Evolutionary conservation across 1,140 invertebrate species (phyloP).

Genomic region (Drosophila ercepeae): DNA sequence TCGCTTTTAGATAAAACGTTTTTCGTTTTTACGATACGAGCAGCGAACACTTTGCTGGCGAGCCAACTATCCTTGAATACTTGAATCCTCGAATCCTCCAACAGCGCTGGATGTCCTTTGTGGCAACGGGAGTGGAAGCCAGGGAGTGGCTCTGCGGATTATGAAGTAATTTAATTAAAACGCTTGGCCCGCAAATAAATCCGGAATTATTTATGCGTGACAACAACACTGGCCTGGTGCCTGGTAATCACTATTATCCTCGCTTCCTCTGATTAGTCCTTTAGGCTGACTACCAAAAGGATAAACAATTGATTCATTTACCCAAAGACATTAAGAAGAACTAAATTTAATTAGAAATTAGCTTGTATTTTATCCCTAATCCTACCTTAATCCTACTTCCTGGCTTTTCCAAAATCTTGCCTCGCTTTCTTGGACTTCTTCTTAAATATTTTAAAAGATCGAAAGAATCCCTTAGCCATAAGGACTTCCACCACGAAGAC

Average conservation of each 20-base stretch:
- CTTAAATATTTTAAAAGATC: neutral
- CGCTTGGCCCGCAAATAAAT: slow-evolving; percentile 51
- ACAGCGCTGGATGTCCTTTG: slow-evolving; percentile 29
- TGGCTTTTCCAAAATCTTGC: too few species aligned
- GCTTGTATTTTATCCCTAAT: neutral
- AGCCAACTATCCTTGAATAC: slow-evolving; percentile 45
- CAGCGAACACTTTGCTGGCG: slow-evolving; percentile 62
- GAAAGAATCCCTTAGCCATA: neutral
- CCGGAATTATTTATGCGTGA: slow-evolving; percentile 49
- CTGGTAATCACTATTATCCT: slow-evolving; percentile 1
- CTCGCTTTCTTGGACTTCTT: too few species aligned
- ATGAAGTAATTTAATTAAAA: slow-evolving; percentile 80
- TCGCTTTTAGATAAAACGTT: slow-evolving; percentile 82
- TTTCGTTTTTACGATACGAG: slow-evolving; percentile 77
- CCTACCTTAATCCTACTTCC: too few species aligned
- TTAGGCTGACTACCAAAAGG: neutral
- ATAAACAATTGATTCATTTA: neutral
- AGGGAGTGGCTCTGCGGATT: slow-evolving; percentile 44
- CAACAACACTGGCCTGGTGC: neutral
- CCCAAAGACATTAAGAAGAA: neutral
- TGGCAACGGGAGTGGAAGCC: neutral
- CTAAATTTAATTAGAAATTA: neutral
- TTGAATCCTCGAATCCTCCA: slow-evolving; percentile 11
- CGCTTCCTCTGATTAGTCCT: neutral
- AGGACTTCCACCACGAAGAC: slow-evolving; percentile 55